Percentiles rank a stretch among this genome's conserved stretches.
Evolutionary conservation across 2,797 vertebrate genomes (phyloP).

Genomic region (Ptychadena robeensis): DNA sequence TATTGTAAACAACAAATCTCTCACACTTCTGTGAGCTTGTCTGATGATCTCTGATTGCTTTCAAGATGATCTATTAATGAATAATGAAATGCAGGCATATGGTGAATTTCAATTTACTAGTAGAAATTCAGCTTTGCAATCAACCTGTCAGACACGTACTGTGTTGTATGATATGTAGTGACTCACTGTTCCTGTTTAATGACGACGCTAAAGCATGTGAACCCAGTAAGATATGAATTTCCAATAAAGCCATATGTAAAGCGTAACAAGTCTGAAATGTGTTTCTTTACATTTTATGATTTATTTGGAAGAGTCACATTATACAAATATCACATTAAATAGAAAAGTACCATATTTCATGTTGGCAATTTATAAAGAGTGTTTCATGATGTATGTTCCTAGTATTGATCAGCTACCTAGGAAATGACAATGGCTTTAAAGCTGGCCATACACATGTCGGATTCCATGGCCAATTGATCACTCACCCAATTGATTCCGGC

Average conservation of each 20-base stretch:
- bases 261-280: neutral
- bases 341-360: neutral
- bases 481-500: no score
- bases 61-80: constrained; percentile 23
- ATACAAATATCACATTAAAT: neutral
- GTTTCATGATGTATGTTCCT: neutral
- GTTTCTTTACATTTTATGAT: neutral
- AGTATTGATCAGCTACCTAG: neutral
- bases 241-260: neutral
- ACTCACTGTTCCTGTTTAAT: neutral
- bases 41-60: constrained; percentile 1
- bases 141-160: constrained; percentile 5
- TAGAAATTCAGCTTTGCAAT: constrained; percentile 6
- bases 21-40: constrained; percentile 18
- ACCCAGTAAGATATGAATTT: neutral
- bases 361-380: neutral
- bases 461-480: no score
- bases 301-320: neutral
- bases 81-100: neutral
- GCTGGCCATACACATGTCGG: no score
- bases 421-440: no score
- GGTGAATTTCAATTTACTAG: neutral
- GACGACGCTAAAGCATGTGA: neutral
- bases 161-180: constrained; percentile 8
- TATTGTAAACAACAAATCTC: constrained; percentile 7